Evolutionary conservation across 2,888 invertebrate genomes (phyloP), one percentile per base, ranked within the genome.

Genomic region (Phortica okadai): DNA sequence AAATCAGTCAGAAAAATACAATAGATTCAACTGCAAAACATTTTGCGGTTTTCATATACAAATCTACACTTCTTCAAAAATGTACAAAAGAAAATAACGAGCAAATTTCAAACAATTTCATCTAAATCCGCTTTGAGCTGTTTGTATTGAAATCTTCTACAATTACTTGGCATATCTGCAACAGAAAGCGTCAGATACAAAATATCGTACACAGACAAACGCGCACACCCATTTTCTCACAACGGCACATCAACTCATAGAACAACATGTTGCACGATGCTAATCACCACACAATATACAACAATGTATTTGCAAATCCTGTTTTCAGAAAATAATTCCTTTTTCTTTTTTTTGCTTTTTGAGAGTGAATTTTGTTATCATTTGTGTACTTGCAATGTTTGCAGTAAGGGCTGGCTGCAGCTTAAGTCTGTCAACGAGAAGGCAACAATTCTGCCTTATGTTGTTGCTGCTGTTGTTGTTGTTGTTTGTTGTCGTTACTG

Each of bases 401-500:
- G 33, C 21, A 66, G 41, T 41, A 66, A 41, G 66, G 66, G 42
- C 66, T 62, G 62, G 50, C 33, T 62, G 21, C 42, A 66, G 66
- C 66, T 66, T 66, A 66, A 66, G 66, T 41, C 66, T 66, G 66
- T 66, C 66, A 66, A 66, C 66, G 42, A 66, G 25, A 62, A 62
- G 66, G 11, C 33, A 42, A 66, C 33, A 14, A 62, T 62, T 62
- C 10, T 62, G 56, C 16, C n/a, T n/a, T n/a, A 6, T 6, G 14
- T 11, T 62, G 25, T 25, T 62, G n/a, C 11, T 8, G 42, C 42
- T 41, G 66, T 42, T 42, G n/a, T 14, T 41, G 8, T 14, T 66
- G 62, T 2, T 62, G 62, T 21, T 21, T 62, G 21, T 16, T 62
- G 62, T 62, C 21, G 62, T 16, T 66, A 42, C 87, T 88, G 78